Base-by-base conservation (phyloP, 2,888 invertebrate species). In the Pyralis farinalis region DNA sequence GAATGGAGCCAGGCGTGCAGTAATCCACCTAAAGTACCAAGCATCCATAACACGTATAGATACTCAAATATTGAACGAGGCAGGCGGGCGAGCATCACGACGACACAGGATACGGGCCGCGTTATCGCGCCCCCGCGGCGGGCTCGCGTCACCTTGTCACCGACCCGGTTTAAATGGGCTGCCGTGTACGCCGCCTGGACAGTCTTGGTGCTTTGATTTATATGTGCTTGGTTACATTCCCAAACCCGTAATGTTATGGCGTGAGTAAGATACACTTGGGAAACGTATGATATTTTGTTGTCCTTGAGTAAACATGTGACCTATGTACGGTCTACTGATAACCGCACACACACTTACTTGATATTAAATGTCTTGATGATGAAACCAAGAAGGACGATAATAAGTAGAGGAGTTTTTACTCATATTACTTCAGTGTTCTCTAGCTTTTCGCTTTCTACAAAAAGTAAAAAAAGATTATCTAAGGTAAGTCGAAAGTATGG, bases 101-200 rank as follows among this genome's bases (percentile, higher is more conserved):
- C 16, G 16, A 67, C 69, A 62, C 72, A 75, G 76, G 78, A 74
- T 75, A 78, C 80, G 77, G 72, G 77, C 73, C 72, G 67, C 76
- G 74, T 75, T 78, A 79, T 81, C 80, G 78, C 78, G 71, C 78
- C 72, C 71, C 71, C 71, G 73, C 73, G 70, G 71, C 67, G 69
- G 69, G 71, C 61, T 59, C 65, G 66, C 82, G 82, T 82, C 85
- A 81, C 82, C 85, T 84, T 83, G 85, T 85, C 85, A 84, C 85
- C 82, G 83, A 80, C 74, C 78, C 81, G 72, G 69, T 81, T 80
- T 86, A 85, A n/a, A 86, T 85, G 84, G 80, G 76, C 77, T 74
- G 77, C 76, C 59, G 75, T 66, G 62, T 78, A 78, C 72, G 51
- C 54, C 66, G 72, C 51, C 64, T 53, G 55, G 52, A 44, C 39